These are phyloP conservation scores for Drosophila bipectinata DNA, from an alignment of 1,140 invertebrate species.

Conservation along the genomic window DNA sequence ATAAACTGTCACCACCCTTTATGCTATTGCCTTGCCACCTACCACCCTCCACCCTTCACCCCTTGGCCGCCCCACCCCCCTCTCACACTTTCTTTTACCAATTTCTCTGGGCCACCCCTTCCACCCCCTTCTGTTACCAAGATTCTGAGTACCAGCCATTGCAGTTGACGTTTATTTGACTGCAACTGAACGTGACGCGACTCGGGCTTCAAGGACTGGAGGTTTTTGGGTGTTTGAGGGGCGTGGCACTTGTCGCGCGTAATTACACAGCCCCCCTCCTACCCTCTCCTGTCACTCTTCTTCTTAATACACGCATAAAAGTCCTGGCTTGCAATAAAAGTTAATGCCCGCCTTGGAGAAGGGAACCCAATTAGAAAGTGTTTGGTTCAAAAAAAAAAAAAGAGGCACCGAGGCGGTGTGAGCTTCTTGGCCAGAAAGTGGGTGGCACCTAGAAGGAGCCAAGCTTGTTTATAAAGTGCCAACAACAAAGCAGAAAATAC, in stretches of 20 bases:
- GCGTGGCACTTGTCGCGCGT: slow-evolving; percentile 70
- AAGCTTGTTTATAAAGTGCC: slow-evolving; percentile 55
- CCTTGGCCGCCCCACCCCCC: not conserved
- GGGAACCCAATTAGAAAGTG: slow-evolving; percentile 66
- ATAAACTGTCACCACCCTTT: slow-evolving; percentile 25
- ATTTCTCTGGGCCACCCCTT: not conserved
- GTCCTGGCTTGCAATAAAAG: slow-evolving; percentile 62
- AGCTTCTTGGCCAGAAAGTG: not conserved
- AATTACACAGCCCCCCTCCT: slow-evolving; percentile 56
- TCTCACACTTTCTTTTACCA: not conserved
- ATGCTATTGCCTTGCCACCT: not conserved
- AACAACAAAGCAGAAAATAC: slow-evolving; percentile 21
- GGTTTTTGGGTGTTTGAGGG: not conserved
- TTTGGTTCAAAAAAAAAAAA: slow-evolving; percentile 20
- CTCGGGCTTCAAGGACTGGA: not conserved
- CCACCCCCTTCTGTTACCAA: not conserved
- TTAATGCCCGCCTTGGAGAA: slow-evolving; percentile 49
- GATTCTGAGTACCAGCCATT: slow-evolving; percentile 41
- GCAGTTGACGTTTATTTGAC: slow-evolving; percentile 76
- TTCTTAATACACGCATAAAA: slow-evolving; percentile 52
- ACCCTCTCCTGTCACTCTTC: not conserved
- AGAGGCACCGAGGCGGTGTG: not conserved
- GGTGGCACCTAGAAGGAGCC: not conserved
- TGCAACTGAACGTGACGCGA: slow-evolving; percentile 73
- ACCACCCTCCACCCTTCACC: not conserved